These are phyloP conservation scores for Brachypodius melanocephalos DNA, from an alignment of 2,113 vertebrate species.

Conservation along the genomic window DNA sequence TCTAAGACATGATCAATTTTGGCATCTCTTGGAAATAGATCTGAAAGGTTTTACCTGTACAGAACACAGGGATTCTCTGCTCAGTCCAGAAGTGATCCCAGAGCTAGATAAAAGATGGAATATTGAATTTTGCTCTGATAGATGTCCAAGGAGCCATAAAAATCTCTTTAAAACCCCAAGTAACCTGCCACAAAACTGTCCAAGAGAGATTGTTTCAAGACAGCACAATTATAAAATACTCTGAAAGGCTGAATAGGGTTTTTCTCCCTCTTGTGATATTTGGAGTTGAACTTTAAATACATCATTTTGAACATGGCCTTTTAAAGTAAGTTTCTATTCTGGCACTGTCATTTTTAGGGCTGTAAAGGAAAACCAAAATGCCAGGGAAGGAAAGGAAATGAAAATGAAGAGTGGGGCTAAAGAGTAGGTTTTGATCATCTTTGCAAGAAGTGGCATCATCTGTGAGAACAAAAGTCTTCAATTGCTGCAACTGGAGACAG, in stretches of 20 bases:
- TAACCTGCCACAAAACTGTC: neutral
- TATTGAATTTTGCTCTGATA: neutral
- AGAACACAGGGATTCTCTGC: neutral
- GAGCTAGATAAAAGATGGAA: neutral
- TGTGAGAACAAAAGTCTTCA: constrained; percentile 17
- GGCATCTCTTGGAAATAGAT: neutral
- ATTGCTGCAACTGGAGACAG: neutral
- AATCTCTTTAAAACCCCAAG: neutral
- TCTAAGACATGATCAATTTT: neutral
- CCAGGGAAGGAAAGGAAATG: neutral
- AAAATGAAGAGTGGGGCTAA: neutral
- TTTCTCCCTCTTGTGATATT: neutral
- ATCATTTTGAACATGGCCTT: neutral
- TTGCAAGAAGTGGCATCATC: constrained; percentile 14
- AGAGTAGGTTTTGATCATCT: neutral
- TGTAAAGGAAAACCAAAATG: neutral
- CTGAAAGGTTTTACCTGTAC: neutral
- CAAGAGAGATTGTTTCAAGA: accelerated
- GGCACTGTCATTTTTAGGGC: constrained; percentile 5
- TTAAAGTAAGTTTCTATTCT: constrained; percentile 27
- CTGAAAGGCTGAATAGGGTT: neutral
- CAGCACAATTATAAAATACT: neutral
- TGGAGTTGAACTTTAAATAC: neutral
- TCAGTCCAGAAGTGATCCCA: neutral
- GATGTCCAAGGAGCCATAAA: neutral